These are phyloP conservation scores for Brachionus plicatilis DNA, from an alignment of 1,140 invertebrate genomes.

Conservation along the genomic window DNA sequence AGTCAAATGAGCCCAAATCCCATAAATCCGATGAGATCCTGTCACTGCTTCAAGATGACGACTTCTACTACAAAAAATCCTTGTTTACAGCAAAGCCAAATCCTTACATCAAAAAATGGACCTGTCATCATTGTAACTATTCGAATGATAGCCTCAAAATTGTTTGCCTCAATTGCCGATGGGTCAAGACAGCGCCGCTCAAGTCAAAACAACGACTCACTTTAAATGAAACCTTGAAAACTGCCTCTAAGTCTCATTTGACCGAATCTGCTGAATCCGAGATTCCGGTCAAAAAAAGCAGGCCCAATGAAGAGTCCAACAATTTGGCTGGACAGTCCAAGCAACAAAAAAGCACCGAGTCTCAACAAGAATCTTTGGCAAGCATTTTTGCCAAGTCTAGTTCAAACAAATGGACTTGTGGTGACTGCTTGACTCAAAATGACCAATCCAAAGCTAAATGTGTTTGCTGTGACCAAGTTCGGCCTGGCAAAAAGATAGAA, in stretches of 20 bases:
- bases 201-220: not conserved
- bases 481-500: not conserved
- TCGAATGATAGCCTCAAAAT: conserved; percentile 37
- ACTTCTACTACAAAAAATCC: not conserved
- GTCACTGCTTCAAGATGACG: not conserved
- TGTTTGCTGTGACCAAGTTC: not conserved
- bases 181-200: conserved; percentile 9
- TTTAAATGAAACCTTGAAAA: not conserved
- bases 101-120: conserved; percentile 36
- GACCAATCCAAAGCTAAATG: not conserved
- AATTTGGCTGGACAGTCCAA: not conserved
- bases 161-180: conserved; percentile 33
- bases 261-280: not conserved
- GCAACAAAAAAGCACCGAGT: not conserved
- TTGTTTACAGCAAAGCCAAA: not conserved
- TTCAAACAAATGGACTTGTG: not conserved
- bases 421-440: not conserved
- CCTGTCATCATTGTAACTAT: conserved; percentile 31
- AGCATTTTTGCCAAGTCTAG: not conserved
- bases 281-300: not conserved
- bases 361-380: not conserved
- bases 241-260: not conserved
- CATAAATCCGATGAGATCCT: not conserved
- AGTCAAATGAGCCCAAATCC: not conserved
- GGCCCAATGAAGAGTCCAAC: not conserved